Base-by-base conservation (phyloP, 2,113 vertebrate genomes). In the Melospiza melodia region DNA sequence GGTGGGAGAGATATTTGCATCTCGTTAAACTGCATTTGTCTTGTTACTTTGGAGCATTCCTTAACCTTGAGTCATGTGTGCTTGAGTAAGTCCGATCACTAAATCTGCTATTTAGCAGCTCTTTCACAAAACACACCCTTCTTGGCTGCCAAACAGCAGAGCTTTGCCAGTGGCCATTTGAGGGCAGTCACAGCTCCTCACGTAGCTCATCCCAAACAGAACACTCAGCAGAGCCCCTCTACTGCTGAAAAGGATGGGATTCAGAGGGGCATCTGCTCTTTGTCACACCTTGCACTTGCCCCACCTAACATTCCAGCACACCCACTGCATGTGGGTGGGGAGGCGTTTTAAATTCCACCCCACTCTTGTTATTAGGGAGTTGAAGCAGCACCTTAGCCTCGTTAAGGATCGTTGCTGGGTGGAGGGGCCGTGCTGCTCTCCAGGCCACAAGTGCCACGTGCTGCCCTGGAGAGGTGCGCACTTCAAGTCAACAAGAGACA, bases 281-380 rank as follows among this genome's bases (percentile, higher is more conserved):
- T 74, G 69, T 59, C 44, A 27, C 87, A 72, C 78, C 66, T 93
- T 5, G 0, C 6, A 1, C 20, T 71, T 79, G 89, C 91, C 89
- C 62, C 63, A 87, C 89, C 91, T 94, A 58, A 49, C 1, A 68
- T 95, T 81, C 79, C 80, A 92, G 63, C 78, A 59, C 81, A 89
- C 87, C 54, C 91, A 46, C 71, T 72, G 33, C 18, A 2, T 33
- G 19, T 95, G 90, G 85, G 93, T 87, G 94, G 37, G 66, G 88
- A 92, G 41, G 30, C 9, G 1, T 67, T 90, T 91, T 49, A 74
- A 90, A 95, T 97, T 90, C 93, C 95, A 46, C n/a, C 4, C 8
- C 1, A 18, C 35, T 62, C 66, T 62, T 82, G 15, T 37, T 71
- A 77, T 71, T 52, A 68, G 48, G 90, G 83, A 67, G 76, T 68